Evolutionary conservation across 2,888 invertebrate genomes (phyloP).

Genomic region (Amblyteles armatorius): DNA sequence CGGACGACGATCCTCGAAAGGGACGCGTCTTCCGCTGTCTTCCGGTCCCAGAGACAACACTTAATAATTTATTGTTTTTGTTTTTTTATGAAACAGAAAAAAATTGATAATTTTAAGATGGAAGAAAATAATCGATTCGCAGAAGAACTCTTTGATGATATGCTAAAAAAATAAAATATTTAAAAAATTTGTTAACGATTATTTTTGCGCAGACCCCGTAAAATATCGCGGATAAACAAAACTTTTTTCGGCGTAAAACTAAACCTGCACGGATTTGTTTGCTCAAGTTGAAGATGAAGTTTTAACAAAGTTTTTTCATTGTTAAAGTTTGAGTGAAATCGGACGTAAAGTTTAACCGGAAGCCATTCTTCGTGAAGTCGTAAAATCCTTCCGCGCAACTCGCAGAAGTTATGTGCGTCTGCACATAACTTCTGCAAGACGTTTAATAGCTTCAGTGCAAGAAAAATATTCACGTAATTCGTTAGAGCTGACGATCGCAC

Average conservation of each 20-base stretch:
- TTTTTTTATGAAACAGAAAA: no score
- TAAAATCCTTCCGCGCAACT: neutral
- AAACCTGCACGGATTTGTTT: no score
- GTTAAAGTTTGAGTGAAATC: neutral
- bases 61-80: no score
- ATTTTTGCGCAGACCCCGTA: neutral
- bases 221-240: no score
- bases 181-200: conserved; percentile 8
- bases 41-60: neutral
- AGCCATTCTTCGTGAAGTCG: neutral
- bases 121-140: no score
- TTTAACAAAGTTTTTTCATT: no score
- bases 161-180: no score
- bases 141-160: no score
- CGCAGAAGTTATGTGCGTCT: neutral
- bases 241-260: no score
- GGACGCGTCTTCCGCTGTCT: neutral
- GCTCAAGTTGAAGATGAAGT: no score
- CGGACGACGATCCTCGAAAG: neutral
- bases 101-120: no score
- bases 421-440: neutral
- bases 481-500: neutral
- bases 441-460: neutral
- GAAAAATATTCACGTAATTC: no score
- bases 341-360: neutral